These are phyloP conservation scores for Drosophila baimaii DNA, from an alignment of 1,140 invertebrate species.

Conservation along the genomic window DNA sequence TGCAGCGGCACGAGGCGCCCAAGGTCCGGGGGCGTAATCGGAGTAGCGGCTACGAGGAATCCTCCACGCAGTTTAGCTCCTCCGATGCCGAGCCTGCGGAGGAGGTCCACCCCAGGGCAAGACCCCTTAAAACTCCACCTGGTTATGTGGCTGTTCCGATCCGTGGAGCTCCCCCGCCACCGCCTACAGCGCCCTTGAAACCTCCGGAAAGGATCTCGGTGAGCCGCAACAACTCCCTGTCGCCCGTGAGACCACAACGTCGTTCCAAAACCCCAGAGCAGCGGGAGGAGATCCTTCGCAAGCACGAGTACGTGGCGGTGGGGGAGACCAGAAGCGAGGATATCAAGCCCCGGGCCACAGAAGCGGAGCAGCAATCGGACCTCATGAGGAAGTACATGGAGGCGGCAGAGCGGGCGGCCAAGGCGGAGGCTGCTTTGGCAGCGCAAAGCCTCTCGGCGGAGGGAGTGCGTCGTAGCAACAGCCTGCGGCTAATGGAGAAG, in stretches of 20 bases:
- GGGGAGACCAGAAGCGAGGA: slow-evolving; percentile 38
- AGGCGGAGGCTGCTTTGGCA: slow-evolving; percentile 63
- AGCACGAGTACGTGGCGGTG: slow-evolving; percentile 59
- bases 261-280: slow-evolving; percentile 79
- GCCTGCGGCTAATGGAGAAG: slow-evolving; percentile 33
- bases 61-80: slow-evolving; percentile 80
- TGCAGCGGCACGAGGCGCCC: slow-evolving; percentile 68
- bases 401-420: slow-evolving; percentile 59
- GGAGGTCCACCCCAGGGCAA: slow-evolving; percentile 27
- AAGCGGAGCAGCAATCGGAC: slow-evolving; percentile 55
- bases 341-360: slow-evolving; percentile 28
- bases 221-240: slow-evolving; percentile 67
- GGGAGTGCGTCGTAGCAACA: slow-evolving; percentile 57
- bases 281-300: slow-evolving; percentile 41
- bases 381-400: slow-evolving; percentile 64
- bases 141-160: slow-evolving; percentile 62
- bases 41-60: slow-evolving; percentile 78
- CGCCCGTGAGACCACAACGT: slow-evolving; percentile 71
- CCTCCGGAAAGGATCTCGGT: slow-evolving; percentile 51
- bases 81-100: slow-evolving; percentile 75
- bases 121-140: slow-evolving; percentile 8
- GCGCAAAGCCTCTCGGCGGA: slow-evolving; percentile 45
- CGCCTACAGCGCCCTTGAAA: slow-evolving; percentile 12
- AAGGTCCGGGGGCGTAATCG: slow-evolving; percentile 54
- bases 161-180: slow-evolving; percentile 61